Evolutionary conservation across 2,113 vertebrate genomes (phyloP).

Genomic region (Thalassoma bifasciatum): DNA sequence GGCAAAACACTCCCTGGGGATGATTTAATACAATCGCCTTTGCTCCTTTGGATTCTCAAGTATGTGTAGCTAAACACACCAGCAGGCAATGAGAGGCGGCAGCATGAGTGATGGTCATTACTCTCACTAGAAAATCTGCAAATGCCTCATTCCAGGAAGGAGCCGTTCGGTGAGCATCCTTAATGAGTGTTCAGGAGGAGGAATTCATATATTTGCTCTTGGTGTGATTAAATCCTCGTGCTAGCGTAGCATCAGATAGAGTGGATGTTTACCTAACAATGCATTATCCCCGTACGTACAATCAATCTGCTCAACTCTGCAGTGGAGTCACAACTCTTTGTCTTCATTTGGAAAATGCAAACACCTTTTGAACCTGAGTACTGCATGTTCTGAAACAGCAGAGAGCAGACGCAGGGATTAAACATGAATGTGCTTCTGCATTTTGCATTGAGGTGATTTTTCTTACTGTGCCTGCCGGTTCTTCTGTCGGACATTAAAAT

Average conservation of each 20-base stretch:
- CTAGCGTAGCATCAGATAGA: slow-evolving; percentile 48
- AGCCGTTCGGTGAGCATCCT: slow-evolving; percentile 64
- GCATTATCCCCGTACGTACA: slow-evolving; percentile 32
- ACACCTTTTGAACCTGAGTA: slow-evolving; percentile 29
- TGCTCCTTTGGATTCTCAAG: slow-evolving; percentile 54
- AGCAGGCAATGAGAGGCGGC: slow-evolving; percentile 65
- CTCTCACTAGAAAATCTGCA: slow-evolving; percentile 55
- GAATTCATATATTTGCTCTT: slow-evolving; percentile 71
- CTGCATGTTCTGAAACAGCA: slow-evolving; percentile 21
- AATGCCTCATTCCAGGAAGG: slow-evolving; percentile 69
- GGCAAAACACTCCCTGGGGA: slow-evolving; percentile 55
- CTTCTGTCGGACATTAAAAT: slow-evolving; percentile 40
- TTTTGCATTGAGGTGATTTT: slow-evolving; percentile 55
- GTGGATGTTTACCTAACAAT: slow-evolving; percentile 67
- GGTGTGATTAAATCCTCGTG: slow-evolving; percentile 66
- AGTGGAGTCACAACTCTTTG: slow-evolving; percentile 7
- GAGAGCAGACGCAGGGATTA: slow-evolving; percentile 41
- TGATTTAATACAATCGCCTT: slow-evolving; percentile 70
- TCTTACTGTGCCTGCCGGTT: slow-evolving; percentile 4
- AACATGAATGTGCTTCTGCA: slow-evolving; percentile 56
- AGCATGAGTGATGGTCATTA: slow-evolving; percentile 73
- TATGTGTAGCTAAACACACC: slow-evolving; percentile 61
- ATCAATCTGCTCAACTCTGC: slow-evolving; percentile 44
- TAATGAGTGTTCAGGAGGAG: slow-evolving; percentile 67
- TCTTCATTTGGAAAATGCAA: slow-evolving; percentile 30